These are phyloP conservation scores for Zonitis immaculata DNA, from an alignment of 2,888 invertebrate genomes.

Conservation along the genomic window DNA sequence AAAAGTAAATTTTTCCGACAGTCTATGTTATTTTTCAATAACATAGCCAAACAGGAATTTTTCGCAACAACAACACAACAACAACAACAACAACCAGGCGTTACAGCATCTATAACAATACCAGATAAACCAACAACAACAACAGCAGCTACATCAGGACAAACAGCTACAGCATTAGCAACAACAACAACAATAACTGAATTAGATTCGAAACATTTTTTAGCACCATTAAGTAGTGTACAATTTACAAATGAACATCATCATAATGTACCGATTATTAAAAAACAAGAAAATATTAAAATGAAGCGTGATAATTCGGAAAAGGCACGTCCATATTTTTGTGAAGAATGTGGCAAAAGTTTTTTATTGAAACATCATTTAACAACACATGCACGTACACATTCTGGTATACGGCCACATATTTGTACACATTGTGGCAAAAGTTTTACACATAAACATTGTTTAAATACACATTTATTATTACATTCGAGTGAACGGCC, in stretches of 20 bases:
- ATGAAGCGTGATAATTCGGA: constrained; percentile 15
- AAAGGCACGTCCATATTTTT: constrained; percentile 65
- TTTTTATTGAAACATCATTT: constrained; percentile 80
- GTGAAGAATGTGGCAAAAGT: constrained; percentile 78
- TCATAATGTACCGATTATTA: constrained; percentile 4
- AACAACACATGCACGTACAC: constrained; percentile 77
- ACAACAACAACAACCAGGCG: background rate
- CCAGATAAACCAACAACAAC: background rate
- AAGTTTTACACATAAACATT: constrained; percentile 77
- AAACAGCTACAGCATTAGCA: no score
- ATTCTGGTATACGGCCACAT: constrained; percentile 75
- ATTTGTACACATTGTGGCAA: constrained; percentile 76
- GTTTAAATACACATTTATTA: constrained; percentile 75
- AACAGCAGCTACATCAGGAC: background rate
- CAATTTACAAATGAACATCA: constrained; percentile 42
- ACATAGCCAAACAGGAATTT: constrained; percentile 28
- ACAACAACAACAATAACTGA: constrained; percentile 3
- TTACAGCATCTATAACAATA: background rate
- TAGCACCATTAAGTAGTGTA: constrained; percentile 46
- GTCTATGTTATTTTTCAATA: constrained; percentile 27
- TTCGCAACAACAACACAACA: constrained; percentile 15
- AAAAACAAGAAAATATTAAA: constrained; percentile 31
- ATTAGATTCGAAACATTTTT: constrained; percentile 11
- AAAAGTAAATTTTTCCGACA: constrained; percentile 25
- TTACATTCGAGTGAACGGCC: constrained; percentile 77